These are phyloP conservation scores for Phalacrocorax brasilianus DNA, from an alignment of 2,113 vertebrate species.

Conservation along the genomic window DNA sequence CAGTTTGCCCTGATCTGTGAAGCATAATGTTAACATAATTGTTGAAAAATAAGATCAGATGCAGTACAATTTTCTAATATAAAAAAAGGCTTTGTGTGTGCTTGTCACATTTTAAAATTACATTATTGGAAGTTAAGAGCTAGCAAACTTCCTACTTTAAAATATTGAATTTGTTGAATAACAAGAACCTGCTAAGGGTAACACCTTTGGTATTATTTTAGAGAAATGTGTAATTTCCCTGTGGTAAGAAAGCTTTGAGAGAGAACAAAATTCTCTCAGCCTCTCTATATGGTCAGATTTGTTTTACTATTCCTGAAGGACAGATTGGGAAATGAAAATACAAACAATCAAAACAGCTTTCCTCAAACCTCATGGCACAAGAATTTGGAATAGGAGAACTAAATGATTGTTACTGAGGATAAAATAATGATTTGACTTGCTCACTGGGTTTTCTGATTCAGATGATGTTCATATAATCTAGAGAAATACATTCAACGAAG, in stretches of 20 bases:
- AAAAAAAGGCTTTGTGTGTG: background rate
- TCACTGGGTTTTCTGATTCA: background rate
- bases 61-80: background rate
- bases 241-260: background rate
- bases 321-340: background rate
- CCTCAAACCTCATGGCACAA: background rate
- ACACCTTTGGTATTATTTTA: background rate
- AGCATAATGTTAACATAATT: background rate
- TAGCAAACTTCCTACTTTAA: background rate
- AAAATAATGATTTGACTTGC: background rate
- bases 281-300: background rate
- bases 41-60: background rate
- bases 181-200: background rate
- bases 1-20: background rate
- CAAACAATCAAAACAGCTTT: background rate
- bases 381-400: background rate
- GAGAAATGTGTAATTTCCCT: background rate
- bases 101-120: background rate
- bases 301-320: background rate
- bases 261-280: background rate
- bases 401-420: background rate
- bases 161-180: background rate
- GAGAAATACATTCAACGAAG: background rate
- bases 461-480: background rate
- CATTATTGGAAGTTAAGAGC: background rate